phyloP scores from a whole-genome alignment of 2,113 vertebrate species.

The Xyrauchen texanus region DNA sequence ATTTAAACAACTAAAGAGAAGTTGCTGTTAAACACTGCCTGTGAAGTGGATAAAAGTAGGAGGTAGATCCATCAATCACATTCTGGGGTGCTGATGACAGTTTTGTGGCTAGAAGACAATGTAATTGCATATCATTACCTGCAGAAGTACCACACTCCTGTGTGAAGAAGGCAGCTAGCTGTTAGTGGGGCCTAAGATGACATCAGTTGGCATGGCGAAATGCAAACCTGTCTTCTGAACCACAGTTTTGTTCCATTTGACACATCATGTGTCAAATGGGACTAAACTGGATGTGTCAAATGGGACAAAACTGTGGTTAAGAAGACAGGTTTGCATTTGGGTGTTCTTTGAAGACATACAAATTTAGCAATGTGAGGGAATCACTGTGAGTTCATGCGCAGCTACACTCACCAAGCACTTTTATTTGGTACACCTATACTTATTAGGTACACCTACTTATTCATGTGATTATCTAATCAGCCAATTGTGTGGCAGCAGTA shows the following conservation, averaged over 20 bases:
- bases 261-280: no score
- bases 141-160: slow-evolving; percentile 41
- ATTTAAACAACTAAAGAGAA: not conserved
- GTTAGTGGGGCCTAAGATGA: slow-evolving; percentile 49
- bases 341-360: not conserved
- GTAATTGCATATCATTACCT: slow-evolving; percentile 65
- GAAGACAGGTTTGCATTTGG: no score
- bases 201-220: slow-evolving; percentile 49
- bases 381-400: not conserved
- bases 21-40: no score
- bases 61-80: slow-evolving; percentile 57
- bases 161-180: slow-evolving; percentile 60
- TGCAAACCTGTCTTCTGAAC: not conserved
- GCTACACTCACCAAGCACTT: no score
- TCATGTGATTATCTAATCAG: no score
- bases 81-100: slow-evolving; percentile 51
- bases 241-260: not conserved
- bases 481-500: no score
- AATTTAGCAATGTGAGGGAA: not conserved
- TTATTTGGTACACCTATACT: no score
- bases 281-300: no score
- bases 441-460: no score
- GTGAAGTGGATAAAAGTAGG: not conserved
- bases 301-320: no score
- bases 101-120: slow-evolving; percentile 60